phyloP scores from a whole-genome alignment of 2,888 invertebrate genomes.

The Volucella inflata region DNA sequence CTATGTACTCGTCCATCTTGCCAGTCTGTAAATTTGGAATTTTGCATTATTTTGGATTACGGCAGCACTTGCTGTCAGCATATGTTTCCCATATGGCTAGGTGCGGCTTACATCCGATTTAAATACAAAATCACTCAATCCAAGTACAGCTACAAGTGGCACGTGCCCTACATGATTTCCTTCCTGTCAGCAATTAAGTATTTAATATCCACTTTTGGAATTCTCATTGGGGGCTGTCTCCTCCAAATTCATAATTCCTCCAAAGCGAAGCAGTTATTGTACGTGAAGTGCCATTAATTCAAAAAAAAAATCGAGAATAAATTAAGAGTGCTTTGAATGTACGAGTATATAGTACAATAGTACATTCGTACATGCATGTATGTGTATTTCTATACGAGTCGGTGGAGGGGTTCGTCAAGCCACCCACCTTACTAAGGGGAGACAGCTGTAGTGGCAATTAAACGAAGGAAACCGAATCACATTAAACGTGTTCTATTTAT shows the following conservation, averaged over 20 bases:
- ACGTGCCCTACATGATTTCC: slow-evolving; percentile 56
- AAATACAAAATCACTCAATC: slow-evolving; percentile 26
- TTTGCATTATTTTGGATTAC: too few species aligned
- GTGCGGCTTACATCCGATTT: not conserved
- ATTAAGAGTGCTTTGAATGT: slow-evolving; percentile 11
- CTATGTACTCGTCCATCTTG: too few species aligned
- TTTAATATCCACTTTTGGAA: slow-evolving; percentile 69
- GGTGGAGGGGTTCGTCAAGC: slow-evolving; percentile 23
- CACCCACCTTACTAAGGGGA: slow-evolving; percentile 63
- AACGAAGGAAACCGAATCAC: slow-evolving; percentile 66
- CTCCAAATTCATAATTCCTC: slow-evolving; percentile 43
- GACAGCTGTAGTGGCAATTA: slow-evolving; percentile 62
- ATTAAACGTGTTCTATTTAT: slow-evolving; percentile 69
- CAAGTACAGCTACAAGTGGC: slow-evolving; percentile 46
- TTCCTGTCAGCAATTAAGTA: slow-evolving; percentile 74
- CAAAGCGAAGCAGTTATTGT: slow-evolving; percentile 20
- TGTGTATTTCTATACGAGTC: slow-evolving; percentile 31
- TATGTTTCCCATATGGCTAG: slow-evolving; percentile 14
- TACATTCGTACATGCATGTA: not conserved
- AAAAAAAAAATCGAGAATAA: slow-evolving; percentile 28
- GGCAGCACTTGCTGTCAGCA: slow-evolving; percentile 14
- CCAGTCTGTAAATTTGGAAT: too few species aligned
- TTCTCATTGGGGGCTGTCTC: slow-evolving; percentile 41
- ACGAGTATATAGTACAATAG: slow-evolving; percentile 38
- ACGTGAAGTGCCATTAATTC: not conserved